Base-by-base conservation (phyloP, 1,140 invertebrate genomes). In the Tetramorium alpestre region DNA sequence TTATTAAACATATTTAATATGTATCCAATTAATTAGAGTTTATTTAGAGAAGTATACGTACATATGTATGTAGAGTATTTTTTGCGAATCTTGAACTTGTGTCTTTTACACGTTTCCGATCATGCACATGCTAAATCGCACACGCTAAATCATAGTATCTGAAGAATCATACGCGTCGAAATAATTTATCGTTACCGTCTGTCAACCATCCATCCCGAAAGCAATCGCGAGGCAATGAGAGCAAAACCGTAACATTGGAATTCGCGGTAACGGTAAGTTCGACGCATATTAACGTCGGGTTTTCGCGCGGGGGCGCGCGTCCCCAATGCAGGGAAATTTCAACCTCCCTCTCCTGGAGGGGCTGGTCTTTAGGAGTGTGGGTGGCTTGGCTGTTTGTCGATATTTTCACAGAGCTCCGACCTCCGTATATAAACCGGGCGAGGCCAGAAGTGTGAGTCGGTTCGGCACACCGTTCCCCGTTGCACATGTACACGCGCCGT, bases 341-440 rank as follows among this genome's bases (percentile, higher is more conserved):
- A 60, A 49, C 54, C 38, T 38, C 22, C n/a, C 16, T 41, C 3
- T 38, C 64, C 28, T 8, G 33, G 33, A 38, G 56, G 38, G 22
- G 16, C 13, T 60, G 51, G 64, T 80, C 49, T 80, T 86, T 80
- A 69, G 49, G 73, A 67, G 64, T 6, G 65, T 60, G 69, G 51
- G 58, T 62, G 84, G 64, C 78, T 88, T 65, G 87, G 22, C 70
- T 54, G 49, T 78, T 65, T 47, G 77, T 67, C 64, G 85, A 87
- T 84, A 84, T 84, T 84, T 84, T 73, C 80, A 62, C 69, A 33
- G 69, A 49, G 56, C 56, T 22, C 54, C 69, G 80, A 84, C 69
- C 80, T 75, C 80, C 80, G 41, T 84, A 84, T 49, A 62, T 84
- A 75, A 75, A 85, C 72, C n/a, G 60, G 5, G 58, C 33, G 47